phyloP scores from a whole-genome alignment of 2,797 vertebrate species.

The Halcyon badia region DNA sequence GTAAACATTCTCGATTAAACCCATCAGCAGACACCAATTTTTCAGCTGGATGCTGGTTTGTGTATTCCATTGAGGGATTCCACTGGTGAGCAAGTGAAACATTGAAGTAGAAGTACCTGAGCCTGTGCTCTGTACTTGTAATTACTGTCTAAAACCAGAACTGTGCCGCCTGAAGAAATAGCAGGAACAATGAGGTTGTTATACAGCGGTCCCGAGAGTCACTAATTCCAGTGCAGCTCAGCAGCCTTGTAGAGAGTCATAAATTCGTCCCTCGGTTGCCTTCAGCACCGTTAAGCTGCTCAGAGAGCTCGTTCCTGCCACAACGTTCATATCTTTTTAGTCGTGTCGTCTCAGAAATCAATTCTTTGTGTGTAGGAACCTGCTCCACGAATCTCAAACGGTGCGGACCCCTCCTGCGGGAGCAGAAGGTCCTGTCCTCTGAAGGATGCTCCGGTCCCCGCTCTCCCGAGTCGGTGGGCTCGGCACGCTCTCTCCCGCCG shows the following conservation, averaged over 20 bases:
- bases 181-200: not conserved
- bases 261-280: not conserved
- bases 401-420: not conserved
- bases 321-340: too few species aligned
- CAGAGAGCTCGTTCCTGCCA: not conserved
- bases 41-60: not conserved
- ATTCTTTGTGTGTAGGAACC: too few species aligned
- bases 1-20: not conserved
- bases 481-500: rapidly evolving
- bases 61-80: not conserved
- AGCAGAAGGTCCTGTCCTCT: too few species aligned
- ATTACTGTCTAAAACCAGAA: not conserved
- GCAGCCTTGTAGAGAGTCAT: not conserved
- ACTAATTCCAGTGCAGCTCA: too few species aligned
- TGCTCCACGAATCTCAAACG: not conserved
- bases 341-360: not conserved
- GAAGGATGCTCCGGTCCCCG: too few species aligned
- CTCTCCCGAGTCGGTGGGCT: not conserved
- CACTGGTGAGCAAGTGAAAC: not conserved
- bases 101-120: not conserved
- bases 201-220: not conserved
- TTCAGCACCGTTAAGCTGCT: rapidly evolving
- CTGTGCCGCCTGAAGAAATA: not conserved
- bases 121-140: not conserved
- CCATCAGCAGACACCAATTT: rapidly evolving